Evolutionary conservation across 2,797 vertebrate species (phyloP), one percentile per base, ranked within the genome.

Genomic region (Liasis olivaceus): DNA sequence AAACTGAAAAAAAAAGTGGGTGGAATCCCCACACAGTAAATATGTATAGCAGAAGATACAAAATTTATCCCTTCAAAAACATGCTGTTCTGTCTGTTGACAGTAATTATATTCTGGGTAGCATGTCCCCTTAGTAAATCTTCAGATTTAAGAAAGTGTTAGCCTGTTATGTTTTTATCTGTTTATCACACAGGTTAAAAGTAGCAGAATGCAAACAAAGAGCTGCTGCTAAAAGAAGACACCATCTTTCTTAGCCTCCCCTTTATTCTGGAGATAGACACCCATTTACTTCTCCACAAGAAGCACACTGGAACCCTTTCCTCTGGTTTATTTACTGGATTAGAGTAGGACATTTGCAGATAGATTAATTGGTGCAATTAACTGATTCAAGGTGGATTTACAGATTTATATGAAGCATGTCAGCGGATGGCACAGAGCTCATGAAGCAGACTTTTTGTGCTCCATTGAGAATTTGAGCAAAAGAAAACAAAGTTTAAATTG

Each of bases 131-230:
- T 81, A 51, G 66, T 63, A 62, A 36, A 92, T 88, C 87, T 88
- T 63, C 31, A 88, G 58, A 81, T 14, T 63, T 63, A 62, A 36
- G 59, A 81, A 42, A 36, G 12, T 47, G 63, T 36, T 42, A 28
- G 14, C 66, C 28, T 85, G 62, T 69, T 14, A 69, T 26, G 42
- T 89, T 36, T 24, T 89, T 89, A 89, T 22, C 54, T 89, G 87
- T 36, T 89, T 69, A 92, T 88, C 69, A 62, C 42, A 24, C 56
- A 91, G 69, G 56, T 63, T 88, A 81, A 81, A 24, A 92, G 86
- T 47, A 77, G 81, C 60, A 54, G 58, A 31, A 54, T 88, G 42
- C 66, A 88, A 42, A 60, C 5, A 77, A 91, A 88, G 86, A 81
- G 7, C 20, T 31, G 62, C 62, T 11, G 11, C 31, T 77, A 31